Conservation (phyloP, 2,113 vertebrate species). For the Odobenus rosmarus region DNA sequence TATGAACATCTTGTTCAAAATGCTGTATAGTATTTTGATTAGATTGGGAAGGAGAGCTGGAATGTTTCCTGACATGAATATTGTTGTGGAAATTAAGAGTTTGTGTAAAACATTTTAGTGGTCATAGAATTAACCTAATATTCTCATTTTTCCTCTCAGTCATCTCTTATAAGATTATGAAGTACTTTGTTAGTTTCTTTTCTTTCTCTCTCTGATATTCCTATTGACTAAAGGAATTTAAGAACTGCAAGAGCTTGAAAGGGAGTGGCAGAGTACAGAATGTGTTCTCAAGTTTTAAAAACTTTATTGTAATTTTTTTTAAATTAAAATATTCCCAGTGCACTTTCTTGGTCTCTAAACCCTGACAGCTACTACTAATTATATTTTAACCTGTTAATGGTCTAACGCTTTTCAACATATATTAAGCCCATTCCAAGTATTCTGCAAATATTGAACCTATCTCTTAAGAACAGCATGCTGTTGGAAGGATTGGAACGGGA, state of each 20-base stretch:
- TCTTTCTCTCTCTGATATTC: neutral
- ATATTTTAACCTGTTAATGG: constrained; percentile 9
- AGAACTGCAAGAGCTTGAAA: neutral
- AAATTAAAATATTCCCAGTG: constrained; percentile 46
- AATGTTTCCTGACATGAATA: neutral
- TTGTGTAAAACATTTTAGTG: neutral
- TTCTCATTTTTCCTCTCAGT: neutral
- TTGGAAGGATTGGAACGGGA: neutral
- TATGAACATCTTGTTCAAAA: neutral
- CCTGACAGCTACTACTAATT: constrained; percentile 32
- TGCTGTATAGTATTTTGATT: neutral
- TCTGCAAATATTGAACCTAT: neutral
- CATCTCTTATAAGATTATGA: neutral
- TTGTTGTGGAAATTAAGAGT: neutral
- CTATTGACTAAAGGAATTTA: neutral
- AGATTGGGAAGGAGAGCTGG: neutral
- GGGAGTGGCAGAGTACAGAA: neutral
- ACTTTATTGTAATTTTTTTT: neutral
- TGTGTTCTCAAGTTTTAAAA: neutral
- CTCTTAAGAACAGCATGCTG: neutral
- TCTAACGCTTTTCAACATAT: neutral
- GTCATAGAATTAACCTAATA: neutral
- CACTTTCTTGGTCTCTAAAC: constrained; percentile 22
- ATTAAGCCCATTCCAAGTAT: neutral
- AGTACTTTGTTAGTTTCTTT: neutral